Conservation (phyloP, 2,888 invertebrate genomes). For the Craniophora ligustri region DNA sequence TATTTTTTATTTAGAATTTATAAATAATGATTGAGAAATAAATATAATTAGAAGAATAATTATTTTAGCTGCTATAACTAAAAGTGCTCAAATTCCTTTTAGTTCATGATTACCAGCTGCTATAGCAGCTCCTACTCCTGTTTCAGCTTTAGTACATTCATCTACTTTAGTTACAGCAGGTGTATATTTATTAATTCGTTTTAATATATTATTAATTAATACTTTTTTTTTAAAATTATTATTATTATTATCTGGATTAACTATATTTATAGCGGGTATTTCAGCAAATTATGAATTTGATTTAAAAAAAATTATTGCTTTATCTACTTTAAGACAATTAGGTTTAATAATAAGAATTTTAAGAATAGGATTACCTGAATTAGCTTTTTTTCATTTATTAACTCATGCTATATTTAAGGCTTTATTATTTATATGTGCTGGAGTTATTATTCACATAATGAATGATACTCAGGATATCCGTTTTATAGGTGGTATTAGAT, state of each 20-base stretch:
- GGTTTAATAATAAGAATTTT: slow-evolving; percentile 92
- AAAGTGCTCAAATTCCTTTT: slow-evolving; percentile 95
- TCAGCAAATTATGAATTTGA: slow-evolving; percentile 91
- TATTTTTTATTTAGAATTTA: slow-evolving; percentile 86
- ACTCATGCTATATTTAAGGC: slow-evolving; percentile 93
- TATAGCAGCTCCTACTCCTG: slow-evolving; percentile 93
- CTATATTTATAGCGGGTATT: slow-evolving; percentile 89
- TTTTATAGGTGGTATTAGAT: slow-evolving; percentile 84
- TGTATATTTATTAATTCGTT: slow-evolving; percentile 92
- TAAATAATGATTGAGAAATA: slow-evolving; percentile 78
- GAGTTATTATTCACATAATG: slow-evolving; percentile 91
- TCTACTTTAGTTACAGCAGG: slow-evolving; percentile 94
- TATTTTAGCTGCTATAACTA: slow-evolving; percentile 90
- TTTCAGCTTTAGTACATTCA: slow-evolving; percentile 93
- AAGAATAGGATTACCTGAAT: slow-evolving; percentile 83
- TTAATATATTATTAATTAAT: slow-evolving; percentile 85
- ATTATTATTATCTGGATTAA: slow-evolving; percentile 87
- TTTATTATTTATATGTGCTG: slow-evolving; percentile 92
- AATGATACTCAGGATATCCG: slow-evolving; percentile 91
- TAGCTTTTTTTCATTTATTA: slow-evolving; percentile 92
- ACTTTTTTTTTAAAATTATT: slow-evolving; percentile 81
- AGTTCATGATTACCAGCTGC: slow-evolving; percentile 92
- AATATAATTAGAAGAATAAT: slow-evolving; percentile 78
- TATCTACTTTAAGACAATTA: slow-evolving; percentile 93
- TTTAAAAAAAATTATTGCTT: slow-evolving; percentile 93